Percentiles rank a stretch among this genome's conserved stretches.
Conservation (phyloP, 2,113 vertebrate genomes). For the Myrmophylax atrothorax region DNA sequence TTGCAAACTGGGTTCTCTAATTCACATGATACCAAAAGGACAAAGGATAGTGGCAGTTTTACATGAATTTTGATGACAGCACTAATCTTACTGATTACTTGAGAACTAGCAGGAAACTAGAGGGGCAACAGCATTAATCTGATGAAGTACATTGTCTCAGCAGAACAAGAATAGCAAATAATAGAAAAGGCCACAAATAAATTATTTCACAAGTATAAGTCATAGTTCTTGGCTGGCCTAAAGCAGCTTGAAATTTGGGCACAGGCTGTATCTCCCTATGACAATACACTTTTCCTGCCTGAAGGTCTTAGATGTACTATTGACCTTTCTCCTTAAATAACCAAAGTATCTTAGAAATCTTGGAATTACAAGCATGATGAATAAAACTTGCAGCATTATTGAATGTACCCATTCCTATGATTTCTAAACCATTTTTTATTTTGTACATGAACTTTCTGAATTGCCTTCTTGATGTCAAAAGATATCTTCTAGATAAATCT, state of each 20-base stretch:
- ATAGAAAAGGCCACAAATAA: neutral
- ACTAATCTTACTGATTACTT: conserved; percentile 1
- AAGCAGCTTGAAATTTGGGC: neutral
- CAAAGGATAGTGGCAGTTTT: neutral
- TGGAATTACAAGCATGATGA: neutral
- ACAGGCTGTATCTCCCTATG: neutral
- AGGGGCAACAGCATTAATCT: neutral
- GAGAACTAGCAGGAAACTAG: neutral
- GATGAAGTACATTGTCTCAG: neutral
- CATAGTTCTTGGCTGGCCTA: neutral
- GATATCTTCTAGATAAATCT: neutral
- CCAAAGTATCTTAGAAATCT: neutral
- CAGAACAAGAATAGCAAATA: neutral
- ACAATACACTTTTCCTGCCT: neutral
- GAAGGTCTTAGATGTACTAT: neutral
- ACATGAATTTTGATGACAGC: neutral
- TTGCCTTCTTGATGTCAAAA: neutral
- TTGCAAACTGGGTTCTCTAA: neutral
- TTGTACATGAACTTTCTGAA: neutral
- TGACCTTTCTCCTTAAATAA: neutral
- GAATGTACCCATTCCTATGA: neutral
- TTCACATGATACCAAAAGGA: neutral
- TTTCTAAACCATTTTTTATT: neutral
- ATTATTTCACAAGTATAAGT: neutral
- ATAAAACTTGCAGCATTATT: neutral